Percentiles rank a stretch among this genome's conserved stretches.
These are phyloP conservation scores for Geotrypetes seraphini DNA, from an alignment of 2,797 vertebrate genomes.

Conservation along the genomic window DNA sequence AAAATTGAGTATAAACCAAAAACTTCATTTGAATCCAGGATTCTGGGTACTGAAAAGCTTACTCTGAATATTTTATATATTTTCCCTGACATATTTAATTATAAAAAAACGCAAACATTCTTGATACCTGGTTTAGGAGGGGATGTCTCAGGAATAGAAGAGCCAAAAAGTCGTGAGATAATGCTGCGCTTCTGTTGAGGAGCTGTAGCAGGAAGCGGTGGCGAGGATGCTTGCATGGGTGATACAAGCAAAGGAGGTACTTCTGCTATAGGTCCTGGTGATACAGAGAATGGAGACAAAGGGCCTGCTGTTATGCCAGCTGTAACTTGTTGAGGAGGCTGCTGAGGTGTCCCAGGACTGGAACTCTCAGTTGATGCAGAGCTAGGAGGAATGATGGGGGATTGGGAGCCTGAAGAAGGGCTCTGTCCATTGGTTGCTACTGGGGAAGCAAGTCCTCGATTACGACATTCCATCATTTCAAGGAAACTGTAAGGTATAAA, in stretches of 20 bases:
- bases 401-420: conserved; percentile 86
- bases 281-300: conserved; percentile 5
- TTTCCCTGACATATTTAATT: too few species aligned
- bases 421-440: conserved; percentile 77
- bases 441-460: conserved; percentile 64
- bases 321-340: conserved; percentile 7
- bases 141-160: conserved; percentile 38
- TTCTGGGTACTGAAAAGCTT: too few species aligned
- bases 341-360: conserved; percentile 82
- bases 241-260: neutral
- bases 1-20: too few species aligned
- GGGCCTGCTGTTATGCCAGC: conserved; percentile 31
- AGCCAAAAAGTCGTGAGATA: conserved; percentile 83
- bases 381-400: conserved; percentile 71
- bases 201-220: neutral
- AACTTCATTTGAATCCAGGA: too few species aligned
- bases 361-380: conserved; percentile 76
- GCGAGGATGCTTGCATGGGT: conserved; percentile 1
- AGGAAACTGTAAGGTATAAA: conserved; percentile 68
- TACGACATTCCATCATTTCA: conserved; percentile 81
- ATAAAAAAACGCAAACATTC: too few species aligned
- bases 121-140: conserved; percentile 60
- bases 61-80: too few species aligned
- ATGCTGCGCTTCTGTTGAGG: conserved; percentile 68
- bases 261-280: conserved; percentile 32